Base-by-base conservation (phyloP, 1,140 invertebrate genomes). In the Parasteatoda tepidariorum region DNA sequence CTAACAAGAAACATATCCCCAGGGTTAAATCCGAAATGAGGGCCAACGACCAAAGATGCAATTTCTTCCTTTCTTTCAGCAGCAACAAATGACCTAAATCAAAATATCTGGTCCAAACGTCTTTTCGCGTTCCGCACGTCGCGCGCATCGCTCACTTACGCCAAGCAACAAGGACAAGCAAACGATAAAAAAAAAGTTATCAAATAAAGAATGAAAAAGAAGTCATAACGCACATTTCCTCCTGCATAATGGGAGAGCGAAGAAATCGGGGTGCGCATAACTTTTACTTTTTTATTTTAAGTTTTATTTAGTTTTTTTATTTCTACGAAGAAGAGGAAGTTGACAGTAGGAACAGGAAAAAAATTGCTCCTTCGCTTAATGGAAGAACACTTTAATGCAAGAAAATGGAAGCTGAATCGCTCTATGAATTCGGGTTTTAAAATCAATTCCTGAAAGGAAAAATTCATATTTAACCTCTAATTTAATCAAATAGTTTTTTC, bases 61-160 rank as follows among this genome's bases (percentile, higher is more conserved):
- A n/a, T n/a, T n/a, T n/a, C n/a, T n/a, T n/a, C n/a, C n/a, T n/a
- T 73, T 57, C 22, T 24, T 54, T 24, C 48, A 3, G 33, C 9
- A 18, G n/a, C 38, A 73, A 57, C 68, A 73, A 70, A 73, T 57
- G 38, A 38, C 28, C 24, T 54, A 55, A 73, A 73, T 73, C 68
- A 73, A 73, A 73, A 73, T 73, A 73, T 73, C 68, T 73, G 38
- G 24, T 54, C 68, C 68, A 73, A 73, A 73, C 57, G 68, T 73
- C 68, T 38, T 54, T 31, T 24, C 30, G 48, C 48, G 7, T 28
- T 54, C 22, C 30, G 7, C 15, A 18, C 62, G 11, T 18, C 18
- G 7, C n/a, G 13, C 13, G 22, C 13, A 13, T 55, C 48, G 1
- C 1, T 55, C 13, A 22, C 13, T 18, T 55, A 3, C 48, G 48